Evolutionary conservation across 2,113 vertebrate genomes (phyloP), one percentile per base, ranked within the genome.

Genomic region (Aldabrachelys gigantea): DNA sequence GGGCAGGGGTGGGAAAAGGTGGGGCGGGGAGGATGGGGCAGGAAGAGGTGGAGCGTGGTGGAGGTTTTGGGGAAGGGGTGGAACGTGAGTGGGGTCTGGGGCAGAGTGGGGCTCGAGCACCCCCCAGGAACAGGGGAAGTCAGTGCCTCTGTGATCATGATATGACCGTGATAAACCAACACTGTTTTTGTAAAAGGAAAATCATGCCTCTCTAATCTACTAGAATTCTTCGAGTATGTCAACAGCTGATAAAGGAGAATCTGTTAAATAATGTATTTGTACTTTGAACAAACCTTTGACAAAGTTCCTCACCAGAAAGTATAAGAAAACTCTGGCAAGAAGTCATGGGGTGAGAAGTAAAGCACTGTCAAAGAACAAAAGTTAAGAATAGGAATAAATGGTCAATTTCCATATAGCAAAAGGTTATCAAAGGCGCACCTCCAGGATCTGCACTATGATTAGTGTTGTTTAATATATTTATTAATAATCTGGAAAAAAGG

Each of bases 111-210:
- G 25, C 24, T 57, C 4, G 25, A 27, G 56, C 25, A 59, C 11
- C 11, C 25, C 57, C 57, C 27, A 13, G 57, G 27, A 59, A 59
- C 57, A 12, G 57, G 25, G 5, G 7, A 59, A 29, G 57, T 59
- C 57, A 31, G 57, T 27, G n/a, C 21, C 88, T 9, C 50, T 6
- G 27, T 2, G 6, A 90, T 24, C 65, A 72, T 4, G 17, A 69
- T 35, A 72, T 72, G n/a, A 72, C 3, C 38, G 65, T 72, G 65
- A 47, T 27, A 47, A 78, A 47, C 22, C 75, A 78, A 24, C 41
- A 78, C 8, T n/a, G 29, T 78, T 47, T 78, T 41, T 84, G 84
- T 57, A 31, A 90, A 90, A 95, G 82, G 59, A 87, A 95, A 91
- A 91, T 59, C 1, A 1, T 22, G 49, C 17, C 85, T 8, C 84